phyloP scores from a whole-genome alignment of 2,797 vertebrate species.

The Hoplostethus atlanticus region DNA sequence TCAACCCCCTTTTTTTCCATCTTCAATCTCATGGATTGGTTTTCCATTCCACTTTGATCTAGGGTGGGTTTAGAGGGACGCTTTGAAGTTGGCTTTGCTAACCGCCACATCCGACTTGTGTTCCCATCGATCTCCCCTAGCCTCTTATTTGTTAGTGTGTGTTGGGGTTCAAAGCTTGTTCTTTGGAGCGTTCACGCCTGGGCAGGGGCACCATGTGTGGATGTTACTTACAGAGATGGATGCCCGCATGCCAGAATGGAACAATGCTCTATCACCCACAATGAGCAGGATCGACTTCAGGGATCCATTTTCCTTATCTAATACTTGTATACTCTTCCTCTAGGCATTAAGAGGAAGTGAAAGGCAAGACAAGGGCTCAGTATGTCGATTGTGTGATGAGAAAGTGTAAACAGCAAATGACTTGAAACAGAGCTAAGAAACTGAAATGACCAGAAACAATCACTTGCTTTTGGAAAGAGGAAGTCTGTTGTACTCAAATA shows the following conservation, averaged over 20 bases:
- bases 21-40: conserved; percentile 82
- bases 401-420: conserved; percentile 31
- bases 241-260: conserved; percentile 33
- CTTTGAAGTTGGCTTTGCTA: conserved; percentile 87
- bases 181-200: conserved; percentile 63
- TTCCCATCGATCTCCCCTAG: conserved; percentile 83
- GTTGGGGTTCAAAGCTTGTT: conserved; percentile 81
- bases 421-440: neutral
- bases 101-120: conserved; percentile 84
- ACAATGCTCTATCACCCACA: conserved; percentile 34
- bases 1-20: conserved; percentile 71
- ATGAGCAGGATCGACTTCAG: conserved; percentile 26
- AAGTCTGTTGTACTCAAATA: conserved; percentile 3
- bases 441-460: conserved; percentile 9
- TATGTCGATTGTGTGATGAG: conserved; percentile 22
- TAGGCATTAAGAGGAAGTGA: conserved; percentile 34
- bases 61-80: conserved; percentile 77
- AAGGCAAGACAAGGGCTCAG: conserved; percentile 8
- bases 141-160: conserved; percentile 81
- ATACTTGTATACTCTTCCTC: conserved; percentile 22
- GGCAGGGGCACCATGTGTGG: conserved; percentile 44
- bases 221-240: conserved; percentile 51
- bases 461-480: neutral
- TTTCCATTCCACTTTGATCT: conserved; percentile 84
- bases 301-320: conserved; percentile 51